Conservation (phyloP, 2,888 invertebrate genomes). For the Girardia tigrina region DNA sequence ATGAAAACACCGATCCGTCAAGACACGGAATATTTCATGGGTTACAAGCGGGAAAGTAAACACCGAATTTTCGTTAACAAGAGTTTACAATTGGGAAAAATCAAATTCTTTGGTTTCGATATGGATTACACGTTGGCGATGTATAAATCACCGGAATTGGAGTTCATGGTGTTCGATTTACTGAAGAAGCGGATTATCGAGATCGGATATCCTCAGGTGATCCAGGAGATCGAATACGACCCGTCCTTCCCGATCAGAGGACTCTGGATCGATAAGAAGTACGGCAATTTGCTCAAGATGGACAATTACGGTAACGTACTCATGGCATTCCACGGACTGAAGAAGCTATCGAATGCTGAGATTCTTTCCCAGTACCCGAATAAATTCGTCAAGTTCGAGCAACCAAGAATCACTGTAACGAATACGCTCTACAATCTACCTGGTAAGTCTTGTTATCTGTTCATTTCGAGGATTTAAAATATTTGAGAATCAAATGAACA, state of each 20-base stretch:
- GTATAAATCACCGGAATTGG: conserved; percentile 93
- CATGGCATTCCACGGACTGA: conserved; percentile 89
- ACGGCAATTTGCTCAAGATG: conserved; percentile 79
- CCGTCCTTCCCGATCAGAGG: conserved; percentile 82
- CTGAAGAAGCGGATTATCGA: conserved; percentile 73
- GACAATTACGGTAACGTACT: conserved; percentile 95
- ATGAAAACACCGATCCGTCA: background rate
- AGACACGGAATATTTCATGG: conserved; percentile 10
- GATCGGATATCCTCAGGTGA: conserved; percentile 80
- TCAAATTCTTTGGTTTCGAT: conserved; percentile 97
- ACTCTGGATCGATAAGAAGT: conserved; percentile 67
- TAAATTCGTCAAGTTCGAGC: conserved; percentile 84
- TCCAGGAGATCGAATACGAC: conserved; percentile 82
- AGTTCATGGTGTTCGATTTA: conserved; percentile 78
- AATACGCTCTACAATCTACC: conserved; percentile 94
- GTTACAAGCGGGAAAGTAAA: conserved; percentile 29
- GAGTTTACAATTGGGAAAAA: conserved; percentile 88
- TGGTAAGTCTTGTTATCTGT: conserved; percentile 44
- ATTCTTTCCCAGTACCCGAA: conserved; percentile 90
- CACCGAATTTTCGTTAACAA: conserved; percentile 88
- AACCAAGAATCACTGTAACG: conserved; percentile 79
- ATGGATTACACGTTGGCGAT: conserved; percentile 98
- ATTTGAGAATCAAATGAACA: too few species aligned
- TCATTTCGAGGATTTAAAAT: too few species aligned
- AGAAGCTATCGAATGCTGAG: conserved; percentile 69